Evolutionary conservation across 2,113 vertebrate genomes (phyloP).

Genomic region (Antigone vipio): DNA sequence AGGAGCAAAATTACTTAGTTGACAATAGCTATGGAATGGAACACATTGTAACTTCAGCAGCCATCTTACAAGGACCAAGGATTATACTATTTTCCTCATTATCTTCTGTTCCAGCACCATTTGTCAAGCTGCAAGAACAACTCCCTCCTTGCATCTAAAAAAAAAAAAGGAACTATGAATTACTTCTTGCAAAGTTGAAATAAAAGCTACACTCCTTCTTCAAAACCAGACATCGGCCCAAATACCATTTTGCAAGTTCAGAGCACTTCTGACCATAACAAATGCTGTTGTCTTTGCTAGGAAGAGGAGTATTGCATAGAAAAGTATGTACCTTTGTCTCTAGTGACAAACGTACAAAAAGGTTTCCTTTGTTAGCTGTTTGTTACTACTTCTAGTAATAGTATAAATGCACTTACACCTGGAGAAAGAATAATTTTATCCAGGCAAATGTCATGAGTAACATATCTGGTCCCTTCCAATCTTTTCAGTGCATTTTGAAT

Average conservation of each 20-base stretch:
- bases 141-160: not conserved
- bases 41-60: not conserved
- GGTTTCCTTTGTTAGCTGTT: not conserved
- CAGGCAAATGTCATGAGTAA: not conserved
- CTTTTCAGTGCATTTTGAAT: not conserved
- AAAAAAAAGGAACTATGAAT: not conserved
- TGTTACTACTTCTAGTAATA: not conserved
- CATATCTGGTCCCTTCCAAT: not conserved
- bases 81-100: not conserved
- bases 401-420: rapidly evolving
- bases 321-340: not conserved
- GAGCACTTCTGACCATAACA: not conserved
- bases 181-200: not conserved
- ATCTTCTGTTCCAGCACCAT: not conserved
- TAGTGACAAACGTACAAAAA: not conserved
- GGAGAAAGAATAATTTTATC: not conserved
- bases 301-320: not conserved
- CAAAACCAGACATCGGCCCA: not conserved
- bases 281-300: not conserved
- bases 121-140: not conserved
- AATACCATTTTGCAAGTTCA: not conserved
- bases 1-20: not conserved
- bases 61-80: not conserved
- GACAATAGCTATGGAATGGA: not conserved
- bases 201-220: not conserved